Percentiles rank a stretch among this genome's conserved stretches.
Conservation (phyloP, 1,140 invertebrate genomes). For the Trichomalopsis sarcophagae region DNA sequence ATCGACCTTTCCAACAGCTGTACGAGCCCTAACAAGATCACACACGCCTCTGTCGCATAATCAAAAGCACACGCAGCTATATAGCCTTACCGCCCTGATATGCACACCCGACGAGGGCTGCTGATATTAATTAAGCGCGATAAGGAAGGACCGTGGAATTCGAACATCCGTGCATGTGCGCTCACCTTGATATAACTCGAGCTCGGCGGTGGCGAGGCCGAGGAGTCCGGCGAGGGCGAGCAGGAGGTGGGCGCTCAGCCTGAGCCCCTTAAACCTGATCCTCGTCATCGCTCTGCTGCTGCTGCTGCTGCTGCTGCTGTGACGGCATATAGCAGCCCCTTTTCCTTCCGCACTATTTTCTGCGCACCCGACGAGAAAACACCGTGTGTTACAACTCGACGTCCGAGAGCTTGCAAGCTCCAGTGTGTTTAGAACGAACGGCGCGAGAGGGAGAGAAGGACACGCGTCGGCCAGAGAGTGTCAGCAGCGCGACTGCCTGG, state of each 20-base stretch:
- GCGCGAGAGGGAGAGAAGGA: neutral
- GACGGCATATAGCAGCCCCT: neutral
- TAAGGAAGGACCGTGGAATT: no score
- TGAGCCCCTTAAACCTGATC: conserved; percentile 62
- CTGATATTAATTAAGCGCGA: no score
- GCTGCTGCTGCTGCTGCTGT: neutral
- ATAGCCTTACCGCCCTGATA: neutral
- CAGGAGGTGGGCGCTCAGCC: conserved; percentile 60
- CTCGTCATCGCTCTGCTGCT: conserved; percentile 57
- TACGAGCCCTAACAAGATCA: neutral
- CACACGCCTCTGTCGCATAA: neutral
- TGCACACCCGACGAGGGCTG: no score
- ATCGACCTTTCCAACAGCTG: neutral
- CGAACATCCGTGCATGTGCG: no score
- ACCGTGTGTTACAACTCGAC: conserved; percentile 32
- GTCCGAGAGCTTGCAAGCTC: neutral
- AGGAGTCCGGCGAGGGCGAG: conserved; percentile 58
- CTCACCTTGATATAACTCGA: conserved; percentile 67
- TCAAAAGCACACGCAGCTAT: neutral
- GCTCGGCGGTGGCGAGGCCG: conserved; percentile 56
- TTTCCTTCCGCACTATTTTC: neutral
- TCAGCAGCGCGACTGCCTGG: neutral
- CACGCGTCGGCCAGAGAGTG: neutral
- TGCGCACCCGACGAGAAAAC: no score
- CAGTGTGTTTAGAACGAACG: conserved; percentile 13